Conservation (phyloP, 37 sponge, comb jelly and placozoan genomes). For the Eunapius fragilis region DNA sequence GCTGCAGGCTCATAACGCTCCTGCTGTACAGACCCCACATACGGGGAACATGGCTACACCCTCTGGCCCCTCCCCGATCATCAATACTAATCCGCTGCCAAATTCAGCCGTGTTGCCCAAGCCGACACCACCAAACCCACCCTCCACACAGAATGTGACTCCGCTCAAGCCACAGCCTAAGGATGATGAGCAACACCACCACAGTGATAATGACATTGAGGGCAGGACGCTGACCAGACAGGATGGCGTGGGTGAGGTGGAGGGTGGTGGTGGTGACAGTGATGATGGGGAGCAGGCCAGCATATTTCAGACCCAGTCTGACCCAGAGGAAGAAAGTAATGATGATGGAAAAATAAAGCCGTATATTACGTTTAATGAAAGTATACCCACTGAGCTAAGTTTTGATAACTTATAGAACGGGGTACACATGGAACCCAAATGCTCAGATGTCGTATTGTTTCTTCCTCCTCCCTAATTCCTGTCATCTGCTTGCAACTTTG, state of each 20-base stretch:
- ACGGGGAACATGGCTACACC: no score
- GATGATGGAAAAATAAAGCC: slow-evolving; percentile 36
- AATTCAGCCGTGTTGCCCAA: no score
- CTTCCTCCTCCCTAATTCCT: not conserved
- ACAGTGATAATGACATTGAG: not conserved
- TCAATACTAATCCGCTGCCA: no score
- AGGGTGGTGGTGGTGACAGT: not conserved
- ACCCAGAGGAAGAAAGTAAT: slow-evolving; percentile 5
- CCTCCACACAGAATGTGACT: no score
- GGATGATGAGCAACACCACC: no score
- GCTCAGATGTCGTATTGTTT: not conserved
- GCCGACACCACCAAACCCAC: no score
- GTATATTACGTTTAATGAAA: slow-evolving; percentile 15
- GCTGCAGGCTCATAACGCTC: no score
- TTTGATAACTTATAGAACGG: slow-evolving; percentile 26
- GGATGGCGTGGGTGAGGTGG: not conserved
- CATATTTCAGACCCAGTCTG: not conserved
- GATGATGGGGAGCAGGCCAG: not conserved
- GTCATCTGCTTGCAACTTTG: no score
- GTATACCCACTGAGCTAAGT: slow-evolving; percentile 20
- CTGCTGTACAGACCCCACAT: no score
- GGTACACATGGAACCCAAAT: not conserved
- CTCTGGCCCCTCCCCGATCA: no score
- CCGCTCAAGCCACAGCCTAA: no score
- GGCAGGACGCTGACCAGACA: not conserved